phyloP scores from a whole-genome alignment of 2,113 vertebrate species.

The Rhinolophus ferrumequinum region DNA sequence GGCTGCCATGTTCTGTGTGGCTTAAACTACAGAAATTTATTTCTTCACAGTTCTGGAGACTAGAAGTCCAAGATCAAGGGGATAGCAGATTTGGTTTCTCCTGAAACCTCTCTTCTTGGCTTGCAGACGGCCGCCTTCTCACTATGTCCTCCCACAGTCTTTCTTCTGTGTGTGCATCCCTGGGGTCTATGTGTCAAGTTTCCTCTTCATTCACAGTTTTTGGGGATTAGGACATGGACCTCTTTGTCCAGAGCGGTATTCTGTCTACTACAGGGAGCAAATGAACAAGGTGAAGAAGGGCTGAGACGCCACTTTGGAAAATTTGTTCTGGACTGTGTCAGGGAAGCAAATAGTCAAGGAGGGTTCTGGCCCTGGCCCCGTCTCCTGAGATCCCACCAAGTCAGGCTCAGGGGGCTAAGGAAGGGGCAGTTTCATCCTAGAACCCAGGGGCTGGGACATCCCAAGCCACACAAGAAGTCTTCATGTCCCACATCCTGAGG shows the following conservation, averaged over 20 bases:
- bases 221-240: neutral
- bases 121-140: neutral
- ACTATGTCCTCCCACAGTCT: neutral
- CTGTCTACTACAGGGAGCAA: neutral
- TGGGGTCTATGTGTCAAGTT: neutral
- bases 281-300: neutral
- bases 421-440: neutral
- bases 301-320: neutral
- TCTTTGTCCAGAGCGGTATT: neutral
- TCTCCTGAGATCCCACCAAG: neutral
- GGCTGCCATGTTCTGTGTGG: neutral
- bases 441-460: neutral
- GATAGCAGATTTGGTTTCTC: neutral
- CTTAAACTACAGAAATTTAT: neutral
- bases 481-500: neutral
- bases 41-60: neutral
- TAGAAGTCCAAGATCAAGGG: neutral
- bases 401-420: neutral
- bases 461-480: neutral
- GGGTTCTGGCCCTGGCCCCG: neutral
- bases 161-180: neutral
- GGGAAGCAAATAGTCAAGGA: neutral
- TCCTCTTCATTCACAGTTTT: neutral
- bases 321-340: neutral
- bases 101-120: neutral